These are phyloP conservation scores for Carlito syrichta DNA, from an alignment of 2,113 vertebrate species.

Conservation along the genomic window DNA sequence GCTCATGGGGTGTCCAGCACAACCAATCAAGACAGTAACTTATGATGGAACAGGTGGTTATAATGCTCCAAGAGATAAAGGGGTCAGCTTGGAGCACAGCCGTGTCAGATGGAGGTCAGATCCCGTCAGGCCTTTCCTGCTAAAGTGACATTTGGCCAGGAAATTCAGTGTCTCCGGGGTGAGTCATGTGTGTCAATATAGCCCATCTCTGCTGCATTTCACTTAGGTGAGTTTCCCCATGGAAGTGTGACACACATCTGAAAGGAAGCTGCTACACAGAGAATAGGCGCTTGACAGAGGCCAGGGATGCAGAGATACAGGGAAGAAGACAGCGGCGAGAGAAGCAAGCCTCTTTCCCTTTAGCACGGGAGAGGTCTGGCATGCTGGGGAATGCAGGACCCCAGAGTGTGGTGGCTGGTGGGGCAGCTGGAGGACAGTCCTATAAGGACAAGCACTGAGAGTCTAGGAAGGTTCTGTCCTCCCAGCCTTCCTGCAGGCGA, in stretches of 20 bases:
- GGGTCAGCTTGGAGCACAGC: neutral
- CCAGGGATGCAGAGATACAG: neutral
- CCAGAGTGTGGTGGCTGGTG: no score
- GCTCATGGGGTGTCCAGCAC: neutral
- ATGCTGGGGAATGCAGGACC: no score
- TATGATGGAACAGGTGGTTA: neutral
- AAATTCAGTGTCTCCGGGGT: neutral
- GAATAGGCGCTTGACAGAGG: neutral
- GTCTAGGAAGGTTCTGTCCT: no score
- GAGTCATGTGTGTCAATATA: neutral
- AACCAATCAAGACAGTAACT: neutral
- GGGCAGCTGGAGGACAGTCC: no score
- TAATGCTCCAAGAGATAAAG: neutral
- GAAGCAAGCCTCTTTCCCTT: neutral
- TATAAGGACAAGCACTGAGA: no score
- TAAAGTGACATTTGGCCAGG: neutral
- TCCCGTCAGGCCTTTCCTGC: conserved; percentile 22
- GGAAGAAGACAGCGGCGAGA: neutral
- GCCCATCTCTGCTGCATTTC: neutral
- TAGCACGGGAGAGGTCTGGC: no score
- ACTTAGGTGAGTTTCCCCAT: neutral
- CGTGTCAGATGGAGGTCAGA: neutral
- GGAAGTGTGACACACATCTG: neutral
- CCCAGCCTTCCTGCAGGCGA: neutral
- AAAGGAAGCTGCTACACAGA: neutral